A percentile compares a stretch with the other conserved stretches of the same genome.
Evolutionary conservation across 2,113 vertebrate species (phyloP).

Genomic region (Rhineura floridana): DNA sequence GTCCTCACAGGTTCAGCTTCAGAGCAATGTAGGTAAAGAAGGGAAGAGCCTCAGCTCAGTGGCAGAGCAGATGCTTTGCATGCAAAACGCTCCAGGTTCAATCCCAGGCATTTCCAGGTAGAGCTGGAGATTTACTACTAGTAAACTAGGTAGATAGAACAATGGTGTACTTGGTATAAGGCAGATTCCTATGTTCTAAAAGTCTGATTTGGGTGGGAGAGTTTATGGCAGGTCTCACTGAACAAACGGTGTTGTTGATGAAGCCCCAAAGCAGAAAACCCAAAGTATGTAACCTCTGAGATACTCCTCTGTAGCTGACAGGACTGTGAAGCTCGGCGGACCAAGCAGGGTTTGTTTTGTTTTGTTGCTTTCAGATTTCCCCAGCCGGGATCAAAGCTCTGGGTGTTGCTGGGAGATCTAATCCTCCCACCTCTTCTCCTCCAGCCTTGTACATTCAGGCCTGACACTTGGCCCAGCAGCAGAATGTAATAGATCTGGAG

Average conservation of each 20-base stretch:
- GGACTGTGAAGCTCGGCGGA: neutral
- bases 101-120: neutral
- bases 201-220: neutral
- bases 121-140: too few relatives aligned
- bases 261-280: neutral
- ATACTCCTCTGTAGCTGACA: neutral
- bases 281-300: neutral
- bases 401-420: neutral
- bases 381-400: neutral
- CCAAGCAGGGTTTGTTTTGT: neutral
- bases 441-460: neutral
- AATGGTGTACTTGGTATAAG: neutral
- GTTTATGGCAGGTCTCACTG: neutral
- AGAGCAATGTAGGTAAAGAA: neutral
- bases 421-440: conserved; percentile 14
- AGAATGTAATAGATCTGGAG: neutral
- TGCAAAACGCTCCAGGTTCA: neutral
- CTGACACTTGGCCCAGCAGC: neutral
- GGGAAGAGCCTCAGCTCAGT: neutral
- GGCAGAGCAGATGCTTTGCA: neutral
- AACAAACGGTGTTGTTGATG: neutral
- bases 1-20: neutral
- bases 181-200: neutral
- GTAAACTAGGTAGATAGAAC: neutral
- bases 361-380: neutral